phyloP scores from a whole-genome alignment of 1,140 invertebrate genomes.

The Rhagoletis zephyria region DNA sequence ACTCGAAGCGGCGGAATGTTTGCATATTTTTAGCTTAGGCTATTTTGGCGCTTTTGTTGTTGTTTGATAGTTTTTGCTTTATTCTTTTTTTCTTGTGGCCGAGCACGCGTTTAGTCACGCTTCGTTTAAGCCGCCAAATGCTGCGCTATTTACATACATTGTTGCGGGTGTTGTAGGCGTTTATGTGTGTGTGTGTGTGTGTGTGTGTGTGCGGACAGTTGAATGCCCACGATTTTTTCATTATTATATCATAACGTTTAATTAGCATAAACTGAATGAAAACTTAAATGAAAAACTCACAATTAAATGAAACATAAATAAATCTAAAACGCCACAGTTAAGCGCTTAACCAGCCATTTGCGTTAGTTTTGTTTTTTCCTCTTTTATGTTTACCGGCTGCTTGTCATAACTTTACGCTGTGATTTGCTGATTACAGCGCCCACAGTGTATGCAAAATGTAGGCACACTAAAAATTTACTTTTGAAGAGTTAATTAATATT shows the following conservation, averaged over 20 bases:
- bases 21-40: constrained; percentile 9
- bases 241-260: constrained; percentile 50
- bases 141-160: constrained; percentile 6
- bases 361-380: background rate
- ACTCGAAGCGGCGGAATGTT: background rate
- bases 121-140: background rate
- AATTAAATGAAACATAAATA: background rate
- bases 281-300: background rate
- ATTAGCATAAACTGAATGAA: constrained; percentile 41
- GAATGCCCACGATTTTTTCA: background rate
- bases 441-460: background rate
- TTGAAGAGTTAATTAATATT: constrained; percentile 44
- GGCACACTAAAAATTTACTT: background rate
- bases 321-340: background rate
- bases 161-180: background rate
- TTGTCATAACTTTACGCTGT: background rate
- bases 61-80: background rate
- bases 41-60: background rate
- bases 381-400: background rate
- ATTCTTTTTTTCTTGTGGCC: background rate
- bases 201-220: background rate
- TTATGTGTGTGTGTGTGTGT: background rate
- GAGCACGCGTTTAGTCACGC: constrained; percentile 38
- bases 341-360: background rate
- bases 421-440: background rate